These are phyloP conservation scores for Leguminivora glycinivorella DNA, from an alignment of 1,140 invertebrate species.

Conservation along the genomic window DNA sequence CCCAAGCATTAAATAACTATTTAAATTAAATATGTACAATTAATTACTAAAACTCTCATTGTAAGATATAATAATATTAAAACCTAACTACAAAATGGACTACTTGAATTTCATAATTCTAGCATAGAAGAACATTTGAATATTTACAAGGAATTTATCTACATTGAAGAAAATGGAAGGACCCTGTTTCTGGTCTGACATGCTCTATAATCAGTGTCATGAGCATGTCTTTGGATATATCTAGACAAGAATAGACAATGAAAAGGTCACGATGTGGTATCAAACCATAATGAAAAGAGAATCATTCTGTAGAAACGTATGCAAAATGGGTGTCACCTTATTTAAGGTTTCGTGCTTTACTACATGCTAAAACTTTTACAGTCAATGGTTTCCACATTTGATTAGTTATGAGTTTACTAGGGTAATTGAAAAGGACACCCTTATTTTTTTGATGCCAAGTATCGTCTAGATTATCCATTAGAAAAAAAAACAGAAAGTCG, in stretches of 20 bases:
- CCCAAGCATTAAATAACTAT: conserved; percentile 49
- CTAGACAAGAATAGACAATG: not conserved
- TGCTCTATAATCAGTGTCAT: conserved; percentile 40
- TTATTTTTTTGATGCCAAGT: not conserved
- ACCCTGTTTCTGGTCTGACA: conserved; percentile 60
- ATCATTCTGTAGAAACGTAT: too few species aligned
- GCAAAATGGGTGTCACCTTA: too few species aligned
- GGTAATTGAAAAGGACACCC: not conserved
- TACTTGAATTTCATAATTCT: conserved; percentile 56
- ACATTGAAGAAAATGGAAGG: conserved; percentile 58
- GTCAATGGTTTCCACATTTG: too few species aligned
- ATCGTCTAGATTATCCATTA: not conserved
- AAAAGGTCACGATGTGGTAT: too few species aligned
- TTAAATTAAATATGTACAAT: conserved; percentile 61
- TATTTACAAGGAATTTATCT: conserved; percentile 56
- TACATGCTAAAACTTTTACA: too few species aligned
- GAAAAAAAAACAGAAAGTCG: not conserved
- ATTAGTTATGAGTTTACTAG: too few species aligned
- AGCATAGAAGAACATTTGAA: conserved; percentile 51
- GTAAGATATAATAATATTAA: conserved; percentile 44
- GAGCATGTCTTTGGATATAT: not conserved
- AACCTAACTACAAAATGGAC: conserved; percentile 49
- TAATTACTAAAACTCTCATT: conserved; percentile 44
- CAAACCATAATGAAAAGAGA: too few species aligned
- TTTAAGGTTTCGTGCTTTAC: too few species aligned